Conservation (phyloP, 1,140 invertebrate species). For the Solenopsis fugax region DNA sequence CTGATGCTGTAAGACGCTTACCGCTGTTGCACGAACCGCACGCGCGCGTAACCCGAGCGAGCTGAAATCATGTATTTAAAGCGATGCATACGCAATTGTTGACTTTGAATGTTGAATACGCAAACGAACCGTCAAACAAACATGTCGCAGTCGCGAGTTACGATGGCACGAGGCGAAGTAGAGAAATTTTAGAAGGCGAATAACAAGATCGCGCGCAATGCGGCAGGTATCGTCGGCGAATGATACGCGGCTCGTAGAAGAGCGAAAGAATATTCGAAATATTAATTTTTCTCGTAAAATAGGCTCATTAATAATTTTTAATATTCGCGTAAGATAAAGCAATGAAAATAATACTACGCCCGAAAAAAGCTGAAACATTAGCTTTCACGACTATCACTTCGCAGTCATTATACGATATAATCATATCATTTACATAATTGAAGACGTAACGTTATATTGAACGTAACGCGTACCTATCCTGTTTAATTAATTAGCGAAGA, state of each 20-base stretch:
- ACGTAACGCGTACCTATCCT: background rate
- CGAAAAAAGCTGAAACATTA: background rate
- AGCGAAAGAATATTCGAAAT: background rate
- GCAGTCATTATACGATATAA: background rate
- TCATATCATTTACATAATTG: background rate
- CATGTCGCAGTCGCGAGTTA: background rate
- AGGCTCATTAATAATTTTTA: background rate
- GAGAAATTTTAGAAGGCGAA: constrained; percentile 24
- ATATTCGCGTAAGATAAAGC: background rate
- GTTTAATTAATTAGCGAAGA: background rate
- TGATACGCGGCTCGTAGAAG: background rate
- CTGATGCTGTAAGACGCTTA: background rate
- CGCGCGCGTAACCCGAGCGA: constrained; percentile 12
- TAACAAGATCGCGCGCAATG: constrained; percentile 4
- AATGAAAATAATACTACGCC: background rate
- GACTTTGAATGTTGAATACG: constrained; percentile 63
- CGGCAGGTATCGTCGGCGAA: background rate
- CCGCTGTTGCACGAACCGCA: background rate
- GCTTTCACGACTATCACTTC: background rate
- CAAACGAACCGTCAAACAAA: constrained; percentile 51
- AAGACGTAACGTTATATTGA: background rate
- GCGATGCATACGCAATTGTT: constrained; percentile 52
- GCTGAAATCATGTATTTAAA: constrained; percentile 41
- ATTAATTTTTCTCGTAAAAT: background rate
- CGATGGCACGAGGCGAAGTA: background rate